Conservation (phyloP, 2,797 vertebrate genomes). For the Strix occidentalis region DNA sequence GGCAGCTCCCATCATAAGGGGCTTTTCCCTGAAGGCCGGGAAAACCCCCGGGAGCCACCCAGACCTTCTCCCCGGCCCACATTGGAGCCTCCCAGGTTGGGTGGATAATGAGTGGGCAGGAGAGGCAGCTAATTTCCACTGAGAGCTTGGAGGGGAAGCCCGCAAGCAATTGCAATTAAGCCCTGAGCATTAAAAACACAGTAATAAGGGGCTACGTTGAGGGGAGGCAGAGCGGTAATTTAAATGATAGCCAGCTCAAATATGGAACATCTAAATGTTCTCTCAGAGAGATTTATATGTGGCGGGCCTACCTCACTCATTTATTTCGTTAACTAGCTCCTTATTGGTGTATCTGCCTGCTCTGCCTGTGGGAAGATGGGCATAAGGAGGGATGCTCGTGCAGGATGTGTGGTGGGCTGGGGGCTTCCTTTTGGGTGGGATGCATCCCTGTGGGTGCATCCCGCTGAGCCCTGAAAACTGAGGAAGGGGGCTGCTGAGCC, state of each 20-base stretch:
- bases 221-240: constrained; percentile 72
- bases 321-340: constrained; percentile 69
- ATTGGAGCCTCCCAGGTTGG: background rate
- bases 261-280: constrained; percentile 70
- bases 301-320: constrained; percentile 67
- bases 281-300: constrained; percentile 71
- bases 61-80: background rate
- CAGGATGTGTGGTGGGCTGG: too few relatives aligned
- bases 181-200: constrained; percentile 62
- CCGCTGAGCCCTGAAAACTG: background rate
- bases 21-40: background rate
- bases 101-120: constrained; percentile 50
- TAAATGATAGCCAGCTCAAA: constrained; percentile 72
- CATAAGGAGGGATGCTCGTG: background rate
- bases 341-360: background rate
- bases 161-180: constrained; percentile 58
- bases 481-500: background rate
- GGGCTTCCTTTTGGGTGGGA: background rate
- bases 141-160: constrained; percentile 30
- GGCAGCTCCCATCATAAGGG: background rate
- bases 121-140: constrained; percentile 38
- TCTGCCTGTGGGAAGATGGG: background rate
- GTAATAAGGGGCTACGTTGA: constrained; percentile 67
- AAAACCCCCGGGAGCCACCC: background rate
- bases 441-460: background rate